Evolutionary conservation across 2,888 invertebrate genomes (phyloP), one percentile per base, ranked within the genome.

Genomic region (Parascotia fuliginaria): DNA sequence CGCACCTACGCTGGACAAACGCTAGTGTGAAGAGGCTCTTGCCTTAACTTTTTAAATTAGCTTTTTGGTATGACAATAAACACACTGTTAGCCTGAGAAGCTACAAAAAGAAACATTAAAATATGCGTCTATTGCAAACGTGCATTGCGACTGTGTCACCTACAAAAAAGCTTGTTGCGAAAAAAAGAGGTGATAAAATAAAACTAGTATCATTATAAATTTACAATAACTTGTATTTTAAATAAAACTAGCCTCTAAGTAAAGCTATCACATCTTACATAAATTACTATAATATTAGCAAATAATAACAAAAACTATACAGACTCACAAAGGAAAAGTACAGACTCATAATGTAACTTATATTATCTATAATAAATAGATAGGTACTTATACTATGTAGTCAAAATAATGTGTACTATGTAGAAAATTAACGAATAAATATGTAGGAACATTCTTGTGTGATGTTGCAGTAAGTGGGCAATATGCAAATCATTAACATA

Each of bases 241-340:
- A 89, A 87, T 84, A 85, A 85, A 85, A 80, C 83, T 88, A 86
- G 87, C 81, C 81, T 86, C 87, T 89, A 90, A 81, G 82, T 90
- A 90, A 91, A 90, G 91, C 89, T 90, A 87, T 91, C 89, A 89
- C 88, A 89, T 89, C 86, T 88, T 89, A 89, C 82, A 85, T 82
- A 83, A 70, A 79, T 81, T 79, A 77, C 64, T 74, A 72, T 68
- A 76, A 69, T 70, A 79, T 81, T 85, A 85, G 88, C 87, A 87
- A 90, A 88, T 87, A 80, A 88, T 84, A 88, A 87, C 80, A 83
- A 83, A 82, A 81, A 57, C 80, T 85, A 78, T 85, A 89, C 85
- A 89, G 81, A 87, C 82, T 87, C 81, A 80, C 70, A 83, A 81
- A 76, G 77, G 63, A 83, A 81, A 79, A 77, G 69, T 77, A 79